phyloP scores from a whole-genome alignment of 2,888 invertebrate genomes.

The Melangyna quadrimaculata region DNA sequence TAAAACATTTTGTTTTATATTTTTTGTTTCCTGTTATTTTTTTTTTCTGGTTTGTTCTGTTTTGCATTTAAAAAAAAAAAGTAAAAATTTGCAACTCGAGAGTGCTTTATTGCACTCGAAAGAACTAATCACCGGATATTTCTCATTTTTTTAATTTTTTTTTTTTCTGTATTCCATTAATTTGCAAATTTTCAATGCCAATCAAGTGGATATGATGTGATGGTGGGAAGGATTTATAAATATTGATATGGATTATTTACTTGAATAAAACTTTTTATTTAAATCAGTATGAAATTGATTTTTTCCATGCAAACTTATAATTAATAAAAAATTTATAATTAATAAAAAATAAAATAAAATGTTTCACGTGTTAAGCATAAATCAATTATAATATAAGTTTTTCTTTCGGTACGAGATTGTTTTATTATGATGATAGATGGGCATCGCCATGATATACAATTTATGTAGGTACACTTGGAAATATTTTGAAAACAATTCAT shows the following conservation, averaged over 20 bases:
- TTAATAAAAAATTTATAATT: background rate
- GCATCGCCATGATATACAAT: background rate
- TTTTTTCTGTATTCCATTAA: background rate
- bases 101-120: slow-evolving; percentile 29
- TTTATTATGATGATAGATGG: slow-evolving; percentile 16
- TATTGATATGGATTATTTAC: background rate
- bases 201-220: background rate
- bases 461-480: background rate
- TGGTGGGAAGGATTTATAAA: background rate
- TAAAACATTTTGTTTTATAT: slow-evolving; percentile 42
- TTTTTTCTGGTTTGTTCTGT: background rate
- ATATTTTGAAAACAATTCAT: slow-evolving; percentile 29
- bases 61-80: background rate
- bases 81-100: background rate
- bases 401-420: background rate
- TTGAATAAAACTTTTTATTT: slow-evolving; percentile 10
- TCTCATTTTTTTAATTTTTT: background rate
- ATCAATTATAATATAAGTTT: slow-evolving; percentile 6
- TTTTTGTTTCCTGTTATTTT: slow-evolving; percentile 4
- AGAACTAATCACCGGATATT: slow-evolving; percentile 39
- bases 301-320: slow-evolving; percentile 16
- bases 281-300: slow-evolving; percentile 14
- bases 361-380: background rate
- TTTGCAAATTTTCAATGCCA: slow-evolving; percentile 33
- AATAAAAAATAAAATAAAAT: background rate